Evolutionary conservation across 2,113 vertebrate genomes (phyloP).

Genomic region (Pseudorhombus dupliciocellatus): DNA sequence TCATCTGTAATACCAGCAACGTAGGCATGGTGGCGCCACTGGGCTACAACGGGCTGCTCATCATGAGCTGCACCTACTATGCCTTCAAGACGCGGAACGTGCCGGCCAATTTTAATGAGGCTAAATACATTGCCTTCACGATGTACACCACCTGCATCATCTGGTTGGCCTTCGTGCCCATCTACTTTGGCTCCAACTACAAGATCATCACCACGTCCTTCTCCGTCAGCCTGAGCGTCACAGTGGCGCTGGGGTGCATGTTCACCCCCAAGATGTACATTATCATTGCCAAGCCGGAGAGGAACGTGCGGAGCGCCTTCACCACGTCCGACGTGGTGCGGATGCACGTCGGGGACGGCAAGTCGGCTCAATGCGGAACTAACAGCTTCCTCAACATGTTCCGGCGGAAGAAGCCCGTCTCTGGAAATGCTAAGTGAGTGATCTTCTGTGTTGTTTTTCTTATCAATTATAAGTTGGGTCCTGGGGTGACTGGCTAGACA

Average conservation of each 20-base stretch:
- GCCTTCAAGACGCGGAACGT: conserved; percentile 99
- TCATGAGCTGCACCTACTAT: conserved; percentile 99
- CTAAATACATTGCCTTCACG: conserved; percentile 99
- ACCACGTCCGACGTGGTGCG: conserved; percentile 98
- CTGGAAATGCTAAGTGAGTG: conserved; percentile 93
- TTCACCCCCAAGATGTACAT: conserved; percentile 99
- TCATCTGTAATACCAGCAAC: conserved; percentile 99
- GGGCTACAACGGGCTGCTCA: conserved; percentile 97
- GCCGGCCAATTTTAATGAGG: conserved; percentile 98
- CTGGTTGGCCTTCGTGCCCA: conserved; percentile 98
- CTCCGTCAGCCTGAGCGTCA: conserved; percentile 97
- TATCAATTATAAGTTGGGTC: conserved; percentile 2
- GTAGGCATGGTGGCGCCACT: conserved; percentile 94
- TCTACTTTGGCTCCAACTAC: conserved; percentile 99
- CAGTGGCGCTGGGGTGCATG: conserved; percentile 98
- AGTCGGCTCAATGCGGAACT: conserved; percentile 87
- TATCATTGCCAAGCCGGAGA: conserved; percentile 97
- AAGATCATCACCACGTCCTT: conserved; percentile 99
- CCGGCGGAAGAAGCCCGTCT: conserved; percentile 91
- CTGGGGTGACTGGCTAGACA: conserved; percentile 8
- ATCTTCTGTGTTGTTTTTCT: conserved; percentile 25
- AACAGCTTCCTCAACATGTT: conserved; percentile 97
- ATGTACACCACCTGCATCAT: conserved; percentile 99
- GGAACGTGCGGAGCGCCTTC: conserved; percentile 98
- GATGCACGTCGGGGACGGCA: conserved; percentile 98